Evolutionary conservation across 2,113 vertebrate species (phyloP).

Genomic region (Cyphomyrus plagiostoma): DNA sequence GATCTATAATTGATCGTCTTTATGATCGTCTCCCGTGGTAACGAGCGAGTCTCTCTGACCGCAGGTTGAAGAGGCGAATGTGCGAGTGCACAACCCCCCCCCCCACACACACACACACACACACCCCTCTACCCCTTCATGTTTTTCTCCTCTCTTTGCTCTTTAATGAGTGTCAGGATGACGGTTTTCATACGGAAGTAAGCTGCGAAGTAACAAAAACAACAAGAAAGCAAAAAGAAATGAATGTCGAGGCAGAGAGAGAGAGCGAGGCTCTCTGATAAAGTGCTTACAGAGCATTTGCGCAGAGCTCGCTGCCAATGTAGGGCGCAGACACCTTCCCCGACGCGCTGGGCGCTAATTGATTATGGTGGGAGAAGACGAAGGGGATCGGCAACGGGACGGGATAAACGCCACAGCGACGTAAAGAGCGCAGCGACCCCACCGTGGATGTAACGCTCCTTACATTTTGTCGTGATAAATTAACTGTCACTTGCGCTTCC

Average conservation of each 20-base stretch:
- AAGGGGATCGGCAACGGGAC: background rate
- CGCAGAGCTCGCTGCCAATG: conserved; percentile 53
- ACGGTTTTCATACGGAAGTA: conserved; percentile 36
- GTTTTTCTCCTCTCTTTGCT: conserved; percentile 51
- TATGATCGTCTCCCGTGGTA: conserved; percentile 42
- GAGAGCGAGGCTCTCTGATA: conserved; percentile 64
- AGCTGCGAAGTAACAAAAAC: conserved; percentile 57
- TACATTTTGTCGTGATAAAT: conserved; percentile 19
- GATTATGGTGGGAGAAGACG: conserved; percentile 32
- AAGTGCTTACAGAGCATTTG: conserved; percentile 68
- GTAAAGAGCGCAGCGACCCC: background rate
- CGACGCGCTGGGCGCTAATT: conserved; percentile 33
- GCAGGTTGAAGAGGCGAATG: conserved; percentile 59
- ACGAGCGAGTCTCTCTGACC: conserved; percentile 60
- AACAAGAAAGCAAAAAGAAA: conserved; percentile 60
- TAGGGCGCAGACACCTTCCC: conserved; percentile 45
- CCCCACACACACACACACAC: conserved; percentile 7
- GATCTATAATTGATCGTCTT: conserved; percentile 70
- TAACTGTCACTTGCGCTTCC: background rate
- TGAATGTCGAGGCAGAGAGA: conserved; percentile 26
- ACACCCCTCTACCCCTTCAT: conserved; percentile 49
- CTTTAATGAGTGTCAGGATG: conserved; percentile 69
- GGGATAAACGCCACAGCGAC: conserved; percentile 1
- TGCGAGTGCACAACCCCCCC: conserved; percentile 36
- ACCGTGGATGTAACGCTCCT: background rate